Evolutionary conservation across 2,113 vertebrate species (phyloP), one percentile per base, ranked within the genome.

Genomic region (Xyliphius kryptos): DNA sequence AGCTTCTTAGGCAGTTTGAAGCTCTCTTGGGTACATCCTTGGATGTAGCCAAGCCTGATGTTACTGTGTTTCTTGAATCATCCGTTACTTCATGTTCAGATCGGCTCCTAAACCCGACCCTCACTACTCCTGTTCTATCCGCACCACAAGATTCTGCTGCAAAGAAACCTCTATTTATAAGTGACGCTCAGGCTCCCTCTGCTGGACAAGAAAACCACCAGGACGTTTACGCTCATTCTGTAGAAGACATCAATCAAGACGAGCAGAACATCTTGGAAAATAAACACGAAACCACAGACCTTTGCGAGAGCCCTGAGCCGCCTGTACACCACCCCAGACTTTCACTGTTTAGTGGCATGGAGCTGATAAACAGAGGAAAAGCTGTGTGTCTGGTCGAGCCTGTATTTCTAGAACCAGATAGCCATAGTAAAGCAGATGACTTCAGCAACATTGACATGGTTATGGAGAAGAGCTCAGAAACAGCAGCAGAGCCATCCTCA

Each of bases 1-100:
- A 98, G 95, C 88, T 98, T 69, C 82, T 95, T 67, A 85, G 92
- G 61, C 94, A 97, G 73, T 89, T 94, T 1, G 89, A 97, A 75
- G 95, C 92, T 14, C 80, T 95, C 56, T 87, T 90, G 74, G 77
- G 77, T 0, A 78, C 75, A 22, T 74, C 69, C 17, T 41, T 62
- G 2, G 54, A 69, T 12, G 16, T 67, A 0, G 40, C 61, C 0
- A 69, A 65, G 26, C 70, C 67, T 60, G n/a, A 43, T 1, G 1
- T 13, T 58, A 9, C 26, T 61, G 60, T 50, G 57, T 57, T 20
- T 68, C n/a, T 69, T 1, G 54, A 70, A 14, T 65, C 17, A 6
- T 0, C 76, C 0, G 3, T 49, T 0, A 83, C 88, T 43, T 77
- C 87, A 69, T 73, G 85, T 56, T 65, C 77, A 0, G 82, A 76